phyloP scores from a whole-genome alignment of 2,113 vertebrate species.

The Dromiciops gliroides region DNA sequence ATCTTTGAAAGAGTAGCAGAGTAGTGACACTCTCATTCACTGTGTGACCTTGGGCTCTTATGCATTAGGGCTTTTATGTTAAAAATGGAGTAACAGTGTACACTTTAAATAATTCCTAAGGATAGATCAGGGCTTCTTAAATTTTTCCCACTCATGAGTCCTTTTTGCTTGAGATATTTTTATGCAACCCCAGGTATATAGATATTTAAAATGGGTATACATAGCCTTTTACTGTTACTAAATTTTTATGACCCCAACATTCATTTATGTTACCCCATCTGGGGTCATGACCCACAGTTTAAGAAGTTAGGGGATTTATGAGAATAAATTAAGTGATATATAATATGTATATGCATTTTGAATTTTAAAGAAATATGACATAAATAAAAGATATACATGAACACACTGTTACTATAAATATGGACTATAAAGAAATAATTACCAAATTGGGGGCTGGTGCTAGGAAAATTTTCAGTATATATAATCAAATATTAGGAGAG shows the following conservation, averaged over 20 bases:
- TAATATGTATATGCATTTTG: not conserved
- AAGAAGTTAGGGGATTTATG: too few species aligned
- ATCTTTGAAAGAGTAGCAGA: not conserved
- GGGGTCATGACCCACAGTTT: too few species aligned
- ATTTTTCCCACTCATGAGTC: too few species aligned
- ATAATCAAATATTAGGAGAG: constrained; percentile 15
- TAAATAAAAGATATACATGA: constrained; percentile 3
- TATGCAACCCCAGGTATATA: too few species aligned
- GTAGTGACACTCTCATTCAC: not conserved
- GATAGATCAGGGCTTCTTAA: too few species aligned
- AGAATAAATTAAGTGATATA: constrained; percentile 18
- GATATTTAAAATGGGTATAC: too few species aligned
- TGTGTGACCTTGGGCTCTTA: not conserved
- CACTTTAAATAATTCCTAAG: constrained; percentile 38
- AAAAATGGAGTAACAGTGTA: constrained; percentile 4
- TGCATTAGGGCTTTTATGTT: not conserved
- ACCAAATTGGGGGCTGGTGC: not conserved
- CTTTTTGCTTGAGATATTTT: too few species aligned
- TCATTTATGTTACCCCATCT: too few species aligned
- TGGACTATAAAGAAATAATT: not conserved
- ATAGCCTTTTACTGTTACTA: too few species aligned
- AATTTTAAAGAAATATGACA: constrained; percentile 16
- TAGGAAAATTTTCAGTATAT: not conserved
- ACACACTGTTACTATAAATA: not conserved
- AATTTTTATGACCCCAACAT: too few species aligned